Percentiles rank a stretch among this genome's conserved stretches.
Evolutionary conservation across 2,113 vertebrate species (phyloP).

Genomic region (Ptyas mucosa): DNA sequence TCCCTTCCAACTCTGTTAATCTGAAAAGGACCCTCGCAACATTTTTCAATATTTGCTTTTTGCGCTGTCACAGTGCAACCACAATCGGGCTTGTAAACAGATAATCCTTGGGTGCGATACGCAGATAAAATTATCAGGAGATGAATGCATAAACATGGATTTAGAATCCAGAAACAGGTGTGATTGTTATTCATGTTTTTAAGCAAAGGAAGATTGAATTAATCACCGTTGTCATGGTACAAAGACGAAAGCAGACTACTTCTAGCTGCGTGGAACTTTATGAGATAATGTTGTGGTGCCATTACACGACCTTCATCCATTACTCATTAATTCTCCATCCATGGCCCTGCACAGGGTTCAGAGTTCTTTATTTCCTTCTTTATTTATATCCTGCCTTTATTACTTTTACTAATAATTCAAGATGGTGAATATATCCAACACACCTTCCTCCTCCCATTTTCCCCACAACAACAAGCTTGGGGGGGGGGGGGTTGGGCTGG

Average conservation of each 20-base stretch:
- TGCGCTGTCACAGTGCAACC: background rate
- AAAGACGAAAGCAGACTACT: constrained; percentile 8
- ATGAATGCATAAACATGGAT: constrained; percentile 26
- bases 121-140: background rate
- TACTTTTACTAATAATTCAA: background rate
- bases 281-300: constrained; percentile 1
- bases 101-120: background rate
- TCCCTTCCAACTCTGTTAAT: too few relatives aligned
- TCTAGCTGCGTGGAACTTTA: background rate
- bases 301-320: background rate
- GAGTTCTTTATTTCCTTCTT: background rate
- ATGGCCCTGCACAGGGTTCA: background rate
- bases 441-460: background rate
- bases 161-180: constrained; percentile 6
- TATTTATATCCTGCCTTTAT: background rate
- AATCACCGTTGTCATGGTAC: constrained; percentile 18
- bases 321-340: background rate
- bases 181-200: constrained; percentile 32
- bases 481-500: too few relatives aligned
- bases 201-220: background rate
- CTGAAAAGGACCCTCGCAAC: background rate
- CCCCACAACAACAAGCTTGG: background rate
- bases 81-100: constrained; percentile 12
- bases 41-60: background rate
- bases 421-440: background rate